Evolutionary conservation across 2,797 vertebrate genomes (phyloP), one percentile per base, ranked within the genome.

Genomic region (Dromococcyx pavoninus): DNA sequence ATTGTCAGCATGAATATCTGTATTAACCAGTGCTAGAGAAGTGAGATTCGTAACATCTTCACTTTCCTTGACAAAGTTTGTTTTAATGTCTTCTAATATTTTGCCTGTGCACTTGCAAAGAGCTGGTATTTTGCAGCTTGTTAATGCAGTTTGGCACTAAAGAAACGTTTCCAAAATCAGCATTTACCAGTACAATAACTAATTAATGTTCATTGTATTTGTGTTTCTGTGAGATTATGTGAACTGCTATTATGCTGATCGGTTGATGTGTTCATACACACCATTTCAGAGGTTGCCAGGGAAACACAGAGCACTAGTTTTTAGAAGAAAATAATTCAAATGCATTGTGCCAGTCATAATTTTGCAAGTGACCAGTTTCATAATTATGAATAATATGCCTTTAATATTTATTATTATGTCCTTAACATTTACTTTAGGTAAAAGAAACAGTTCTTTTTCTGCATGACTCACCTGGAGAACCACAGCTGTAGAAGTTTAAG

Each of bases 331-430:
- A 84, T 39, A 64, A 86, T 84, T 65, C 9, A 51, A 56, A 84
- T 78, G 3, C 91, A 88, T 78, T 62, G 17, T 83, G 44, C 11
- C 37, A 67, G 13, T 90, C 35, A 84, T 56, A 61, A 84, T 84
- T 91, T 91, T 88, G 23, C 32, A 83, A 92, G 50, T 46, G 46
- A 91, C 64, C 82, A n/a, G 87, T 86, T 91, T 86, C 14, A 46
- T 88, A 86, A 84, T 66, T 84, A 89, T 76, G 11, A 30, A n/a
- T n/a, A n/a, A n/a, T n/a, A n/a, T n/a, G 27, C 5, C 17, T 70
- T 76, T 70, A 66, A 66, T 60, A 89, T 62, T 89, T 76, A 64
- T 85, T 77, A 61, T 80, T 87, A 65, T 77, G 10, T 51, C 86
- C 25, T 35, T 80, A 70, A 56, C 39, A 70, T 56, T 84, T 79